A percentile compares a stretch with the other conserved stretches of the same genome.
Evolutionary conservation across 2,888 invertebrate species (phyloP).

Genomic region (Drosophila helvetica): DNA sequence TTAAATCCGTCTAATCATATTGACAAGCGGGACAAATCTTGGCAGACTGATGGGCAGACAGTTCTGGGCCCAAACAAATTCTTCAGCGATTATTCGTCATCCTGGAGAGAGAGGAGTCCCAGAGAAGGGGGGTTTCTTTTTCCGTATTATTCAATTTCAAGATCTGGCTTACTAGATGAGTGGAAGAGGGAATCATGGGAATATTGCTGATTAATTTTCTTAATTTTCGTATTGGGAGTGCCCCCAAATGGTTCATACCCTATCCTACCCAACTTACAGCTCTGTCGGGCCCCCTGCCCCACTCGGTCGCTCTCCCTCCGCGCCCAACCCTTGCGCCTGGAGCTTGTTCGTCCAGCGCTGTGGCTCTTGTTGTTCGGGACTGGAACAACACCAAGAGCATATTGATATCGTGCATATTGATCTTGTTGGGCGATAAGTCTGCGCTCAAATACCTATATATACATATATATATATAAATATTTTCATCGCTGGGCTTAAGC

Average conservation of each 20-base stretch:
- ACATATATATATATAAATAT: constrained; percentile 69
- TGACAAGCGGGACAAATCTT: constrained; percentile 66
- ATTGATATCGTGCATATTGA: constrained; percentile 84
- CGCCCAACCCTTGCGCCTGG: constrained; percentile 27
- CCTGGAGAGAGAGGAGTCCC: background rate
- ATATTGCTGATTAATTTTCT: too few species aligned
- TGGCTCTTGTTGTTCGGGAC: constrained; percentile 39
- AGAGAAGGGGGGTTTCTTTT: too few species aligned
- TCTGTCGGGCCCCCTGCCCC: background rate
- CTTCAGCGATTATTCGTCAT: constrained; percentile 57
- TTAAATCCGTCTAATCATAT: constrained; percentile 52
- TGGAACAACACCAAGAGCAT: constrained; percentile 69
- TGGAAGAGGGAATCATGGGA: background rate
- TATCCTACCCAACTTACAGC: background rate
- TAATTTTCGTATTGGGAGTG: too few species aligned
- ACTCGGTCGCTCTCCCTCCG: background rate
- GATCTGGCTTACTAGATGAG: too few species aligned
- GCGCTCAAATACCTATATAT: constrained; percentile 53
- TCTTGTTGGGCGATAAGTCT: constrained; percentile 83
- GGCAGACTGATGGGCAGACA: constrained; percentile 45
- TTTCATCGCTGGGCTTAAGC: constrained; percentile 75
- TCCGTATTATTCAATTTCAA: too few species aligned
- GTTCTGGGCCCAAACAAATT: constrained; percentile 40
- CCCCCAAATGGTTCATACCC: background rate
- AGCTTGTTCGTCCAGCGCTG: constrained; percentile 18